A percentile compares a stretch with the other conserved stretches of the same genome.
phyloP scores from a whole-genome alignment of 2,888 invertebrate genomes.

The Sepioteuthis lessoniana region DNA sequence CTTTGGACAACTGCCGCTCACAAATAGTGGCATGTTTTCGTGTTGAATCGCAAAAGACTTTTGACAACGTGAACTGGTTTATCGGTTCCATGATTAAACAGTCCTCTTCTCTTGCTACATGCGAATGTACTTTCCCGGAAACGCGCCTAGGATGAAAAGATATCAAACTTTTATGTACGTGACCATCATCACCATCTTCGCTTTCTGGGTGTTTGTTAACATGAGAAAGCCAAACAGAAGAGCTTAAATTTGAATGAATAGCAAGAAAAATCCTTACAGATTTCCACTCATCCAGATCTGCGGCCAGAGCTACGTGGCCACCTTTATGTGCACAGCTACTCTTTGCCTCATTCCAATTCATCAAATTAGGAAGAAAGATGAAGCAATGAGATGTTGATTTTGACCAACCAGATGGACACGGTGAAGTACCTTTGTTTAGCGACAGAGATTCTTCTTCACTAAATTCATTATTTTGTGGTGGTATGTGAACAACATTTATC shows the following conservation, averaged over 20 bases:
- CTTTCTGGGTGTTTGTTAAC: too few relatives aligned
- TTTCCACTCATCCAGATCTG: not conserved
- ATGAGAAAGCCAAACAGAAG: not conserved
- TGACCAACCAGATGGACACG: not conserved
- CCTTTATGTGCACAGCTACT: not conserved
- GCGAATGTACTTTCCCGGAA: too few relatives aligned
- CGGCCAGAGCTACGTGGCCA: not conserved
- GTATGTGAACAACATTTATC: too few relatives aligned
- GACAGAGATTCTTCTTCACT: not conserved
- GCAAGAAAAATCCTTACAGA: not conserved
- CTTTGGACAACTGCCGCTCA: not conserved
- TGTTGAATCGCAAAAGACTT: not conserved
- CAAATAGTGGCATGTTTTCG: not conserved
- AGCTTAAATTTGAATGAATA: not conserved
- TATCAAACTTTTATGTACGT: not conserved
- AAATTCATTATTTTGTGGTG: too few relatives aligned
- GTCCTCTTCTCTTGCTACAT: not conserved
- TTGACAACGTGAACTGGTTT: not conserved
- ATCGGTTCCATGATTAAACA: slow-evolving; percentile 25
- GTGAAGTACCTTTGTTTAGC: not conserved
- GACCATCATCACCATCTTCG: not conserved
- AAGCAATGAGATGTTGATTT: not conserved
- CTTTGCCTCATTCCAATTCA: not conserved
- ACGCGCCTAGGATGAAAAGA: too few relatives aligned
- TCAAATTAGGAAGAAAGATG: not conserved